Conservation (phyloP, 1,140 invertebrate species). For the Apis dorsata region DNA sequence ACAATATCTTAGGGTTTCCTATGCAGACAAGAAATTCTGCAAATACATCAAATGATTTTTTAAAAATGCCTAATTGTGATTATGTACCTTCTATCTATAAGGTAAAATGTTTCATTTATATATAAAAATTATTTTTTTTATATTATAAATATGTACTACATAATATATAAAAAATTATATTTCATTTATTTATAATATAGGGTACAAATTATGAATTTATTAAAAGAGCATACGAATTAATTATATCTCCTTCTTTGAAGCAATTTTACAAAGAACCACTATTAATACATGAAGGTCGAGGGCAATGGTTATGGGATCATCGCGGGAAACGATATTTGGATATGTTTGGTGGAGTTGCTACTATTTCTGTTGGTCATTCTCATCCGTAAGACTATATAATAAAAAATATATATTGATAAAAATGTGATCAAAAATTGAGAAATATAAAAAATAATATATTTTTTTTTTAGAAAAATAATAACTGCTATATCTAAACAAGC, state of each 20-base stretch:
- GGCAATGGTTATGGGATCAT: conserved; percentile 96
- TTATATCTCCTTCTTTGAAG: conserved; percentile 86
- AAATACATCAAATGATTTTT: background rate
- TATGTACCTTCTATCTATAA: conserved; percentile 50
- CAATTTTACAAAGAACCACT: conserved; percentile 92
- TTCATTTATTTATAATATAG: conserved; percentile 63
- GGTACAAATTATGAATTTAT: conserved; percentile 83
- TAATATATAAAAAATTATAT: background rate
- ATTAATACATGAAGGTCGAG: conserved; percentile 91
- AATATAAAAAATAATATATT: background rate
- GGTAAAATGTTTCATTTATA: conserved; percentile 30
- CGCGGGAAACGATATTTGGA: conserved; percentile 94
- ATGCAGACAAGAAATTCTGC: background rate
- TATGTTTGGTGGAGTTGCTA: conserved; percentile 97
- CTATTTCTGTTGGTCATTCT: conserved; percentile 98
- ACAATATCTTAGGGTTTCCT: background rate
- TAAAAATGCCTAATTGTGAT: conserved; percentile 49
- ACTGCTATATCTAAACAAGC: conserved; percentile 89
- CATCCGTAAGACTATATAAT: conserved; percentile 90
- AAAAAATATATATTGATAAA: background rate
- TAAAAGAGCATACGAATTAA: conserved; percentile 80
- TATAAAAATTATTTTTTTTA: background rate
- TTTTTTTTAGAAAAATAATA: conserved; percentile 84
- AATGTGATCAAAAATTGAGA: background rate
- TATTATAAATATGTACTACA: background rate